phyloP scores from a whole-genome alignment of 2,888 invertebrate species.

The Nemotelus nigrinus region DNA sequence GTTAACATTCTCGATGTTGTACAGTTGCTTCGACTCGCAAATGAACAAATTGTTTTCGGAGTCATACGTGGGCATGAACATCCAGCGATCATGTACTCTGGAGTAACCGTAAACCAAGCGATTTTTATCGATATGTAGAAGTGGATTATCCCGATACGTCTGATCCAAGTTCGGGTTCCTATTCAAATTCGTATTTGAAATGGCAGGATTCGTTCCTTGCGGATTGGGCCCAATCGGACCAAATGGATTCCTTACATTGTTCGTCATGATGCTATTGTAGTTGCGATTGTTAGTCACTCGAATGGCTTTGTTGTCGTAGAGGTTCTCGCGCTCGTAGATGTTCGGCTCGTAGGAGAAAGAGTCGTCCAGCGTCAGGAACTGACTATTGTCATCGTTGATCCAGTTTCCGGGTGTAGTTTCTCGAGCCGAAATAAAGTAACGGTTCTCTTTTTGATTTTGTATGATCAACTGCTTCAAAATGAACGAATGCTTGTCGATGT shows the following conservation, averaged over 20 bases:
- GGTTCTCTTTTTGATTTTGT: conserved; percentile 85
- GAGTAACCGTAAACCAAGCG: conserved; percentile 84
- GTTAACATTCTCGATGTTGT: conserved; percentile 72
- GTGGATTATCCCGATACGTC: neutral
- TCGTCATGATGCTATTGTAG: neutral
- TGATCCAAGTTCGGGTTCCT: neutral
- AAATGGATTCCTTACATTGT: neutral
- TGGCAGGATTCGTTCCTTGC: neutral
- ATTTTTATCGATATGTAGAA: conserved; percentile 70
- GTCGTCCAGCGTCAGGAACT: conserved; percentile 80
- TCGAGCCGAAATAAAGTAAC: conserved; percentile 87
- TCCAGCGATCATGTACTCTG: conserved; percentile 79
- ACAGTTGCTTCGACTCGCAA: conserved; percentile 73
- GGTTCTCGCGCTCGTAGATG: conserved; percentile 62
- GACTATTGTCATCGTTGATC: conserved; percentile 87
- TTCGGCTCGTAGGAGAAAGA: conserved; percentile 78
- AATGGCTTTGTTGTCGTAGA: conserved; percentile 58
- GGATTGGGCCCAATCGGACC: neutral
- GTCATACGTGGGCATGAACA: conserved; percentile 82
- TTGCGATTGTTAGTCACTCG: neutral
- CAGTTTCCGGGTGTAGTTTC: conserved; percentile 80
- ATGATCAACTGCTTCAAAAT: conserved; percentile 82
- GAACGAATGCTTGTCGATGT: conserved; percentile 87
- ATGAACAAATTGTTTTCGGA: conserved; percentile 82
- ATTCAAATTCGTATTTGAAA: conserved; percentile 1